Base-by-base conservation (phyloP, 1,140 invertebrate genomes). In the Kradibia gibbosae region DNA sequence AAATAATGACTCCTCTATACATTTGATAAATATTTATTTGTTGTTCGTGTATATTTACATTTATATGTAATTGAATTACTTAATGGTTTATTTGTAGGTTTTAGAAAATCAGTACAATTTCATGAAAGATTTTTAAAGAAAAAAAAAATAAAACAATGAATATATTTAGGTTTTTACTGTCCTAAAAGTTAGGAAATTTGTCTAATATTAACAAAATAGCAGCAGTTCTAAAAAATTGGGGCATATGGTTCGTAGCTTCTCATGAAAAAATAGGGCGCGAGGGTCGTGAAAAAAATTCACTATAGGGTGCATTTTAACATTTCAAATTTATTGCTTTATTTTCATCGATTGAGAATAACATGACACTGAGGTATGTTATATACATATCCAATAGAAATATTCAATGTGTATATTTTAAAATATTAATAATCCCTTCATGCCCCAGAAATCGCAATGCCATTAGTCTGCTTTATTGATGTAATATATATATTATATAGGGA, bases 281-380 rank as follows among this genome's bases (percentile, higher is more conserved):
- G 34, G 17, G 10, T 65, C 15, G 36, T 2, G 62, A 65, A 20
- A 15, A 10, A 17, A 57, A 60, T 34, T 39, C 1, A n/a, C 25
- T 50, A 60, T 60, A 25, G 60, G 74, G 74, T 81, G 65, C 71
- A 77, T 65, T 81, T 81, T 77, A 74, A 72, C 65, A 60, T 77
- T 81, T 81, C 25, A 62, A 81, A 71, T 77, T 77, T 81, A 77
- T 74, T 81, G 60, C 71, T 81, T 65, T 77, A 60, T 81, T 81
- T 81, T 72, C 72, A 81, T 81, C 60, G 72, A 60, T 71, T 78
- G 60, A 65, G 60, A 60, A 55, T 8, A 25, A n/a, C 34, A 50
- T n/a, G 28, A 50, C 72, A 50, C 36, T 28, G 25, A 25, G 50
- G n/a, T 72, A 22, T 72, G 50, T 15, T 36, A 34, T 36, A 65